phyloP scores from a whole-genome alignment of 37 sponge, comb jelly and placozoan species.

The Bolinopsis microptera region DNA sequence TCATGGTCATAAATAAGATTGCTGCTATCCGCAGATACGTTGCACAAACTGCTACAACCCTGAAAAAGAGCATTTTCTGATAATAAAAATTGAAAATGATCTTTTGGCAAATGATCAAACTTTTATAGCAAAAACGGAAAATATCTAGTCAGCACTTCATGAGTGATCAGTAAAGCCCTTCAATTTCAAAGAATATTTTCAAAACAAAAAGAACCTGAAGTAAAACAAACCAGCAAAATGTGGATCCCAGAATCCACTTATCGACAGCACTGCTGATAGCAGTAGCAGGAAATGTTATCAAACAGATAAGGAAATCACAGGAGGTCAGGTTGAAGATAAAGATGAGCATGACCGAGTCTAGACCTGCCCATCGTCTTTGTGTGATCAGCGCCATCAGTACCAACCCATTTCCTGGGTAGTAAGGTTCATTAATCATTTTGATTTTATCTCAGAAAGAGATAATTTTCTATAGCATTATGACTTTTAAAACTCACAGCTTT shows the following conservation, averaged over 20 bases:
- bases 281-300: constrained; percentile 13
- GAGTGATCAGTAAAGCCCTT: too few relatives aligned
- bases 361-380: not conserved
- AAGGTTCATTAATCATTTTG: not conserved
- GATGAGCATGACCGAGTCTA: not conserved
- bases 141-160: too few relatives aligned
- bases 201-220: not conserved
- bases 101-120: too few relatives aligned
- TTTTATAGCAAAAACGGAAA: too few relatives aligned
- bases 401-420: not conserved
- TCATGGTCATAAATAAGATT: constrained; percentile 7
- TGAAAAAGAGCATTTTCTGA: not conserved
- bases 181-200: too few relatives aligned
- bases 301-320: constrained; percentile 6
- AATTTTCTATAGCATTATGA: not conserved
- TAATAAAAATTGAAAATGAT: too few relatives aligned
- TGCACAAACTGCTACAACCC: not conserved
- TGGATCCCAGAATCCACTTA: not conserved
- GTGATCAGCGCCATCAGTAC: not conserved
- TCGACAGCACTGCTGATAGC: constrained; percentile 13
- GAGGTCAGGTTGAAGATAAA: constrained; percentile 17
- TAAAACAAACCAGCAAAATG: not conserved
- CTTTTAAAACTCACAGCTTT: too few relatives aligned
- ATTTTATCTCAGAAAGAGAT: not conserved
- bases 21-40: not conserved